Percentiles rank a stretch among this genome's conserved stretches.
These are phyloP conservation scores for Aegotheles bennettii DNA, from an alignment of 2,113 vertebrate species.

Conservation along the genomic window DNA sequence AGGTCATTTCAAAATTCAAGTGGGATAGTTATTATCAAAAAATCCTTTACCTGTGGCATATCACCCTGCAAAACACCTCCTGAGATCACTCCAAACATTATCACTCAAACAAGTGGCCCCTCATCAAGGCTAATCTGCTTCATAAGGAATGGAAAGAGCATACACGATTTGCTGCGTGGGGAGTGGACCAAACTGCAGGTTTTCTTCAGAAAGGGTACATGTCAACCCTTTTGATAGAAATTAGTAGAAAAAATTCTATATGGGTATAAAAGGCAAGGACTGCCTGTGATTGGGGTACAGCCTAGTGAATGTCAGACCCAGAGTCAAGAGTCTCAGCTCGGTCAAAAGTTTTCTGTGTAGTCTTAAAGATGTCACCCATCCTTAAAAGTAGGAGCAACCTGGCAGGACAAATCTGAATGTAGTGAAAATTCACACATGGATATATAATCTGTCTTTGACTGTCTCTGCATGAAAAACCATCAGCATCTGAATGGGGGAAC, in stretches of 20 bases:
- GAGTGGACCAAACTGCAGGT: neutral
- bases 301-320: neutral
- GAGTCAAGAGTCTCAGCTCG: neutral
- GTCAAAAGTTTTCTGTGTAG: neutral
- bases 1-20: neutral
- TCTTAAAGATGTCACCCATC: neutral
- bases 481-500: neutral
- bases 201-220: neutral
- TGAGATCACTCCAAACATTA: neutral
- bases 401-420: neutral
- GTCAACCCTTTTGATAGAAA: neutral
- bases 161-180: neutral
- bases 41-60: neutral
- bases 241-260: neutral
- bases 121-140: neutral
- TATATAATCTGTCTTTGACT: neutral
- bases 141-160: neutral
- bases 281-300: neutral
- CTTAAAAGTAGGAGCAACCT: neutral
- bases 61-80: neutral
- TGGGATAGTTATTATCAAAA: neutral
- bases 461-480: neutral
- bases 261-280: neutral
- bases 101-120: neutral
- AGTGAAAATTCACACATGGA: neutral